These are phyloP conservation scores for Malurus leucopterus DNA, from an alignment of 2,797 vertebrate genomes.

Conservation along the genomic window DNA sequence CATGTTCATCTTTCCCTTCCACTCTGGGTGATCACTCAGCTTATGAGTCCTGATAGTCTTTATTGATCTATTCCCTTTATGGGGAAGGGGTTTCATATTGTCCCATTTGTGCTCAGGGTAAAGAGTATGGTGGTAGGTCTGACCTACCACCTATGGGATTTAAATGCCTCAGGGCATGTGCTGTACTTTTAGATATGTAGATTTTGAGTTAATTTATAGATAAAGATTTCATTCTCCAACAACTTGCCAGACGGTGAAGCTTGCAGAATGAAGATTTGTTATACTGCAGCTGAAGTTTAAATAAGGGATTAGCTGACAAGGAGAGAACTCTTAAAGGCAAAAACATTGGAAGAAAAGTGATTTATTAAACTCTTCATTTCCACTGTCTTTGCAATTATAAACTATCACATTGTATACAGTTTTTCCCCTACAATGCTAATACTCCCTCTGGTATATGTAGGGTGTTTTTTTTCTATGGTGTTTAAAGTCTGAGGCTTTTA, in stretches of 20 bases:
- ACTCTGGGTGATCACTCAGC: neutral
- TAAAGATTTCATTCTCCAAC: neutral
- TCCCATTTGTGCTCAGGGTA: neutral
- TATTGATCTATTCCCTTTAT: neutral
- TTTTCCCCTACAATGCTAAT: slow-evolving; percentile 7
- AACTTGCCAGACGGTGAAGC: neutral
- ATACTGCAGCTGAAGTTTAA: neutral
- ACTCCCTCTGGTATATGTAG: slow-evolving; percentile 5
- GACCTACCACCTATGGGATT: neutral
- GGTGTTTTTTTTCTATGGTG: neutral
- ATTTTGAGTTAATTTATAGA: neutral
- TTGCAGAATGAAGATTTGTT: neutral
- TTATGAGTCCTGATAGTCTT: neutral
- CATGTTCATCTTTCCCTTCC: neutral
- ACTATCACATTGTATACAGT: neutral
- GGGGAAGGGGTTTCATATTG: neutral
- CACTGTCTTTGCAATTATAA: slow-evolving; percentile 38
- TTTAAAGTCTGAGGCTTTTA: slow-evolving; percentile 45
- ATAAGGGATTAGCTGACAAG: neutral
- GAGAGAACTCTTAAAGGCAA: neutral
- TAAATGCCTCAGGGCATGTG: neutral
- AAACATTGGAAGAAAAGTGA: neutral
- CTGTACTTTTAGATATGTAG: neutral
- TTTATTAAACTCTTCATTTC: slow-evolving; percentile 26
- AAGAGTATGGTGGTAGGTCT: neutral